Base-by-base conservation (phyloP, 2,113 vertebrate species). In the Scolopax mira region DNA sequence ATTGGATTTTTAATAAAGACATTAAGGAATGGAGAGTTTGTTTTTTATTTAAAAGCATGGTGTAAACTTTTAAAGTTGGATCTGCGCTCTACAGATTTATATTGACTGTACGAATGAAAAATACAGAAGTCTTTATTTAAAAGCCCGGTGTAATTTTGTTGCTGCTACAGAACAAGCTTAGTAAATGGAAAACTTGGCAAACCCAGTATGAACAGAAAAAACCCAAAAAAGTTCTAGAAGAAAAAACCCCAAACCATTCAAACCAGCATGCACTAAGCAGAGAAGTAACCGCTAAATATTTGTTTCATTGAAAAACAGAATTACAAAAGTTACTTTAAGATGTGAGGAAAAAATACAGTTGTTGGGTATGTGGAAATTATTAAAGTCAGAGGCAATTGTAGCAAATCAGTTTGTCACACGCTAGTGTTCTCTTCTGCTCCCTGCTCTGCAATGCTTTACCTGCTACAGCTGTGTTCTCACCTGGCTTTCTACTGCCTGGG, bases 31-130 rank as follows among this genome's bases (percentile, higher is more conserved):
- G 13, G 80, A 93, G 95, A 97, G 94, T 96, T 96, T 96, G 94
- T 65, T 97, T 97, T 91, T 97, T 94, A 89, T 97, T 97, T 95
- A 79, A 95, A 82, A 91, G 78, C 84, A 88, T 93, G 87, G n/a
- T 91, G 41, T 91, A 65, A 87, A 41, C 39, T 82, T 70, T 46
- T 28, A 49, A 85, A 77, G 44, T 65, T 93, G 87, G 7, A 73
- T 82, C 70, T 84, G 65, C 12, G 9, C 80, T 93, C 72, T 82
- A 85, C 66, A 94, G 30, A 83, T 92, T 61, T 81, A 62, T 24
- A 14, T 72, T 79, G 87, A 65, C 52, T 79, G 25, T 88, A 15
- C 77, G 71, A 97, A 85, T 85, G 87, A 85, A 91, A 85, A 91
- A 57, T 62, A 48, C n/a, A 13, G 22, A 93, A 62, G 44, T 57